These are phyloP conservation scores for Melieria omissa DNA, from an alignment of 2,888 invertebrate species.

Conservation along the genomic window DNA sequence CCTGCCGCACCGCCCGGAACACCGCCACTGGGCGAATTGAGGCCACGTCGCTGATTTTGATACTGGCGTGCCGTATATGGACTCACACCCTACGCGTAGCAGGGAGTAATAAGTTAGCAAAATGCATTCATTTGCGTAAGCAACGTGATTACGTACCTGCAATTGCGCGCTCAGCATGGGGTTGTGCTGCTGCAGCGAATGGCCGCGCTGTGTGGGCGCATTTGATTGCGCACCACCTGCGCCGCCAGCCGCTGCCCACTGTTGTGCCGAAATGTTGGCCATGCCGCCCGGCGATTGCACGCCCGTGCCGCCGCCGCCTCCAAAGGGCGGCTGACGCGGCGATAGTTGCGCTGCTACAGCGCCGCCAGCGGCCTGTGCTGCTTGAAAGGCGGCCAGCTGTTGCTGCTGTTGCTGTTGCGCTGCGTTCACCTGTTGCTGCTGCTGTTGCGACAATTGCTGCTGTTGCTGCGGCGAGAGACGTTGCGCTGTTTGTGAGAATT, in stretches of 20 bases:
- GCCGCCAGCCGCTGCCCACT: conserved; percentile 49
- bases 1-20: conserved; percentile 46
- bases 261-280: conserved; percentile 50
- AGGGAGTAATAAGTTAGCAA: conserved; percentile 20
- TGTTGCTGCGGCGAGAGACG: conserved; percentile 62
- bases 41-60: conserved; percentile 61
- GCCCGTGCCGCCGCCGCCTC: conserved; percentile 48
- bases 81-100: conserved; percentile 55
- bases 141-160: conserved; percentile 71
- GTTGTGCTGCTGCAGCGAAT: conserved; percentile 82
- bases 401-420: conserved; percentile 55
- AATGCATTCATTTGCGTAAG: not conserved
- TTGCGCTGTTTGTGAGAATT: conserved; percentile 63
- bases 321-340: conserved; percentile 61
- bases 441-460: conserved; percentile 55
- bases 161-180: conserved; percentile 90
- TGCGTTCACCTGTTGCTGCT: conserved; percentile 54
- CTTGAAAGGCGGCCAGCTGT: conserved; percentile 51
- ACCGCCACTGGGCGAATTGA: conserved; percentile 63
- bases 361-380: conserved; percentile 42
- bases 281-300: conserved; percentile 65
- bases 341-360: conserved; percentile 63
- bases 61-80: conserved; percentile 62
- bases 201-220: conserved; percentile 47
- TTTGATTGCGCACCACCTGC: conserved; percentile 49